These are phyloP conservation scores for Silurus asotus DNA, from an alignment of 2,113 vertebrate species.

Conservation along the genomic window DNA sequence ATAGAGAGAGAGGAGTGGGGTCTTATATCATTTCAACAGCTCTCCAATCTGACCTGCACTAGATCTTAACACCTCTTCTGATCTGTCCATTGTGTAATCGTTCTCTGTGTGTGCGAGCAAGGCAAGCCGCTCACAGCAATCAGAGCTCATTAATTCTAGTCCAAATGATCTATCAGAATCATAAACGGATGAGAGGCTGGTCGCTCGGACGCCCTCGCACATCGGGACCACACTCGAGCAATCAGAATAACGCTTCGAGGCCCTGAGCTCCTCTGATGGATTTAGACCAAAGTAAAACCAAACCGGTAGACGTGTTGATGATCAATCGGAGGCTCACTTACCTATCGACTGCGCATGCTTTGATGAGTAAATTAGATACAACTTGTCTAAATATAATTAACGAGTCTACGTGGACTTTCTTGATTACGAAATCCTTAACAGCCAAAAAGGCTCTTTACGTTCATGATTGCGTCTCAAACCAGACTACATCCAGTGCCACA, in stretches of 20 bases:
- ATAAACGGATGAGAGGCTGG: neutral
- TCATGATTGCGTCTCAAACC: neutral
- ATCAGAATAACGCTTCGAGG: neutral
- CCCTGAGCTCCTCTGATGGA: neutral
- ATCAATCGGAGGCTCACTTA: constrained; percentile 13
- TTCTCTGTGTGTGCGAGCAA: neutral
- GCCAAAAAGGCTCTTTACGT: neutral
- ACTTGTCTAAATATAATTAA: neutral
- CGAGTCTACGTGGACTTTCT: neutral
- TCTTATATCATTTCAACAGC: constrained; percentile 21
- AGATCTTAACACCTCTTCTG: constrained; percentile 6
- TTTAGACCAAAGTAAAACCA: neutral
- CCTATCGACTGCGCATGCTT: constrained; percentile 31
- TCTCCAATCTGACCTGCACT: neutral
- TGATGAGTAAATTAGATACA: constrained; percentile 5
- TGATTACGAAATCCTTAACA: neutral
- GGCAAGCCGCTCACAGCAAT: constrained; percentile 3
- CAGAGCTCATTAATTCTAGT: constrained; percentile 4
- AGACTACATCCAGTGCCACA: neutral
- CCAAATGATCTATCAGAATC: neutral
- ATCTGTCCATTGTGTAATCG: neutral
- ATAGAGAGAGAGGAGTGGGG: neutral
- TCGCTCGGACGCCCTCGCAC: neutral
- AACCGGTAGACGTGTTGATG: neutral
- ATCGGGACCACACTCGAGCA: neutral